phyloP scores from a whole-genome alignment of 2,888 invertebrate genomes.

The Pinctada fucata region DNA sequence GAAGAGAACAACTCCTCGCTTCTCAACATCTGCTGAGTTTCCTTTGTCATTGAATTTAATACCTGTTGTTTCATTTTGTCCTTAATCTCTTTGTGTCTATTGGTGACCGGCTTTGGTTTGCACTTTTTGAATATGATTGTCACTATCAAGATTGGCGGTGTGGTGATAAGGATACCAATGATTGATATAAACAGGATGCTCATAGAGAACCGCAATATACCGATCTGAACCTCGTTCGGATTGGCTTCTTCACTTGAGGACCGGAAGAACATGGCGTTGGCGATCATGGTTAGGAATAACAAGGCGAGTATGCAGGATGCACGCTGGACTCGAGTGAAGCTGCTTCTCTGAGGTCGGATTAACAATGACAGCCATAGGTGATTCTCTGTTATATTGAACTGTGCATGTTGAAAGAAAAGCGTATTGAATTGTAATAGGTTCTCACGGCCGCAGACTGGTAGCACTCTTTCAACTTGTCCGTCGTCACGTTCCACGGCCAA shows the following conservation, averaged over 20 bases:
- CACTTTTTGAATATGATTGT: conserved; percentile 53
- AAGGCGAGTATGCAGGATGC: conserved; percentile 74
- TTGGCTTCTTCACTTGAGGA: conserved; percentile 44
- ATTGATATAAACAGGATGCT: conserved; percentile 51
- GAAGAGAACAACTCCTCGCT: conserved; percentile 15
- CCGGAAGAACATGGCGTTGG: conserved; percentile 77
- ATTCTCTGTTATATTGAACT: conserved; percentile 69
- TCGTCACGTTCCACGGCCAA: conserved; percentile 45
- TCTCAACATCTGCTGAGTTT: conserved; percentile 3
- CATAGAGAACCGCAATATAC: conserved; percentile 44
- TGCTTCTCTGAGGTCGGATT: conserved; percentile 74
- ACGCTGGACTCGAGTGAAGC: conserved; percentile 74
- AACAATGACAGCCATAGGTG: conserved; percentile 78
- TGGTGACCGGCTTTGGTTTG: conserved; percentile 19
- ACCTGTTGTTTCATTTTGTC: background rate
- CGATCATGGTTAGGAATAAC: conserved; percentile 76
- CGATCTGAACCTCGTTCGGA: conserved; percentile 44
- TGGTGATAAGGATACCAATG: conserved; percentile 56
- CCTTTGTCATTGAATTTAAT: background rate
- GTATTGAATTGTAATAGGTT: conserved; percentile 29
- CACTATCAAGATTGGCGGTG: conserved; percentile 52
- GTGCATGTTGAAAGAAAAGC: conserved; percentile 43
- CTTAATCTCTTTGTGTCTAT: background rate
- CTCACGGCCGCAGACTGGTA: conserved; percentile 38
- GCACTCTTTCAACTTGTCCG: conserved; percentile 32